Conservation (phyloP, 1,140 invertebrate species). For the Orius laevigatus region DNA sequence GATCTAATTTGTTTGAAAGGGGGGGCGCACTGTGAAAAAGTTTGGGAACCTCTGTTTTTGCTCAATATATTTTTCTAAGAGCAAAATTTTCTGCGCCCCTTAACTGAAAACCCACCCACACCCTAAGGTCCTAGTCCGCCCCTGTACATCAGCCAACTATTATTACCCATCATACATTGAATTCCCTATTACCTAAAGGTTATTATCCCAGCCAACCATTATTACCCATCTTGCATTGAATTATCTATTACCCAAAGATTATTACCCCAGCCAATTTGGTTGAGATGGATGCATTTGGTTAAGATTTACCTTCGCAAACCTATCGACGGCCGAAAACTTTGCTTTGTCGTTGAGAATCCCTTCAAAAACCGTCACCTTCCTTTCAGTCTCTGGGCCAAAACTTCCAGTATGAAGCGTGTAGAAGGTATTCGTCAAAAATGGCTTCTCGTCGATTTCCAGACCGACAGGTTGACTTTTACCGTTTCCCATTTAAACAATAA, state of each 20-base stretch:
- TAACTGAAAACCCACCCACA: too few relatives aligned
- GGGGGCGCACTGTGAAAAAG: too few relatives aligned
- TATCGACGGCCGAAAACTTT: slow-evolving; percentile 47
- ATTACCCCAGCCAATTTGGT: neutral
- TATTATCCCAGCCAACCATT: neutral
- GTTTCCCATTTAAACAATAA: slow-evolving; percentile 56
- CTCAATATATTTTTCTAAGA: too few relatives aligned
- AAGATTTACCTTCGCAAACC: slow-evolving; percentile 46
- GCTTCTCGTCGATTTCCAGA: slow-evolving; percentile 53
- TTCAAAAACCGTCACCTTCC: slow-evolving; percentile 53
- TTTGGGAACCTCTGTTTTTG: too few relatives aligned
- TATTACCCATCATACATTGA: neutral
- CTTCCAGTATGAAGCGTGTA: slow-evolving; percentile 56
- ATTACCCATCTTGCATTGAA: neutral
- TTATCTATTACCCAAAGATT: too few relatives aligned
- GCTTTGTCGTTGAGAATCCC: slow-evolving; percentile 39
- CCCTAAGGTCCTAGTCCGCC: too few relatives aligned
- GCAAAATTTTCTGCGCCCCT: too few relatives aligned
- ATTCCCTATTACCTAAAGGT: too few relatives aligned
- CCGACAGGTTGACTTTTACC: slow-evolving; percentile 51
- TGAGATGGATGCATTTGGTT: neutral
- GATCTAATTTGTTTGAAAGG: too few relatives aligned
- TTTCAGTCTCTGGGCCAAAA: slow-evolving; percentile 34
- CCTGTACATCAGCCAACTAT: neutral
- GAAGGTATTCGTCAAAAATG: slow-evolving; percentile 51